Evolutionary conservation across 2,797 vertebrate genomes (phyloP), one percentile per base, ranked within the genome.

Genomic region (Steatocranus sp.): DNA sequence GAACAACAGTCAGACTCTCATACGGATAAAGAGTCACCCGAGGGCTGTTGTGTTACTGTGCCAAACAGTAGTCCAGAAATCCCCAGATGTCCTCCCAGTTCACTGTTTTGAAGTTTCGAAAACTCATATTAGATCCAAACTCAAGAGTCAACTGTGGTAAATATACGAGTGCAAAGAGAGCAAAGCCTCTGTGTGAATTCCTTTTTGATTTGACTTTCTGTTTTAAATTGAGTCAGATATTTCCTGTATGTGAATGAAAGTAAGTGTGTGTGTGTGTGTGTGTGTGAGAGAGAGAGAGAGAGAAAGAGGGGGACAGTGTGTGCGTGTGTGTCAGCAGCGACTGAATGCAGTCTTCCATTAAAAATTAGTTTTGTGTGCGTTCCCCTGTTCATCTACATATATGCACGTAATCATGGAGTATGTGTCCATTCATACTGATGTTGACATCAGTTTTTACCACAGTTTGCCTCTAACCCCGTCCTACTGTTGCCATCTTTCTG

Each of bases 401-500:
- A 27, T 53, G 48, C 76, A 58, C 34, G 74, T 36, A 48, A 54
- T 54, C 27, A 12, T 41, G n/a, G 78, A 34, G 30, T 79, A 80
- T 73, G 53, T 18, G 20, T 48, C 20, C 50, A 8, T 74, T 80
- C 77, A 17, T 27, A 78, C 89, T 87, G 90, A 90, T 93, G 92
- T 90, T 92, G 79, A 90, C 86, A 88, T 91, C 86, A 86, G 83
- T 83, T 83, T 87, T 83, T 82, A 83, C 76, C 87, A 82, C 89
- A 86, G 86, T 83, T 87, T 84, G 76, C 63, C 54, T 81, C 82
- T 34, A 18, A 76, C 66, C 74, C 38, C 20, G 1, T 50, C 76
- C 56, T 51, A 15, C 54, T 23, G 80, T 82, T 84, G 83, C 85
- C 81, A 81, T 74, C 7, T 23, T 43, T 48, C 38, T 68, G 34